These are phyloP conservation scores for Zootermopsis nevadensis DNA, from an alignment of 2,888 invertebrate species.

Conservation along the genomic window DNA sequence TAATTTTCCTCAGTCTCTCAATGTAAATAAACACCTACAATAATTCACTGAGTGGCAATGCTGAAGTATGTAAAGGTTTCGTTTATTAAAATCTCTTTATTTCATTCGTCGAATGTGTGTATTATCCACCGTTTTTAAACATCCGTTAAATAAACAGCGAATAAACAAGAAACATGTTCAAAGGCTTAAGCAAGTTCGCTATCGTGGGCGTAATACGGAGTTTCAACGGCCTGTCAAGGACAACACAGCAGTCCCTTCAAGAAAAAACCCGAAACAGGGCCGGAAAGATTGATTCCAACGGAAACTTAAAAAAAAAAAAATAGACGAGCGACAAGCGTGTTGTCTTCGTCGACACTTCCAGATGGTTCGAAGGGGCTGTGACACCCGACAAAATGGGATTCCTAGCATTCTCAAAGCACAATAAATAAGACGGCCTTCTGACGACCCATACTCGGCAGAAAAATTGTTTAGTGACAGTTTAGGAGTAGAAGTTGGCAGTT, in stretches of 20 bases:
- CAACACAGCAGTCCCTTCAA: background rate
- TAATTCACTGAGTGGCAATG: too few species aligned
- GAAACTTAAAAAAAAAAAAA: background rate
- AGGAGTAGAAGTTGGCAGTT: background rate
- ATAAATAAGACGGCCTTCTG: background rate
- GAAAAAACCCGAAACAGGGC: background rate
- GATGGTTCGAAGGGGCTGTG: background rate
- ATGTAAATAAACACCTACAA: too few species aligned
- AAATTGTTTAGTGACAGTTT: background rate
- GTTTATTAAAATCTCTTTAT: too few species aligned
- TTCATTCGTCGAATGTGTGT: too few species aligned
- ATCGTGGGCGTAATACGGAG: too few species aligned
- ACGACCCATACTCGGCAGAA: background rate
- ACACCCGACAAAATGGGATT: background rate
- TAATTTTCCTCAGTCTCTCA: too few species aligned
- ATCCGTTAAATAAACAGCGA: too few species aligned
- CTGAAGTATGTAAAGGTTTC: too few species aligned
- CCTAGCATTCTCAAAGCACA: background rate
- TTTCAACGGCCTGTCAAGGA: background rate
- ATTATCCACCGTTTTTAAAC: too few species aligned
- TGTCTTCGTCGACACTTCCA: background rate
- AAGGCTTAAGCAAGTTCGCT: too few species aligned
- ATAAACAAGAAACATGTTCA: too few species aligned
- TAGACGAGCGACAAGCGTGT: background rate
- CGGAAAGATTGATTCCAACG: background rate